These are phyloP conservation scores for Ranitomeya imitator DNA, from an alignment of 2,113 vertebrate species.

Conservation along the genomic window DNA sequence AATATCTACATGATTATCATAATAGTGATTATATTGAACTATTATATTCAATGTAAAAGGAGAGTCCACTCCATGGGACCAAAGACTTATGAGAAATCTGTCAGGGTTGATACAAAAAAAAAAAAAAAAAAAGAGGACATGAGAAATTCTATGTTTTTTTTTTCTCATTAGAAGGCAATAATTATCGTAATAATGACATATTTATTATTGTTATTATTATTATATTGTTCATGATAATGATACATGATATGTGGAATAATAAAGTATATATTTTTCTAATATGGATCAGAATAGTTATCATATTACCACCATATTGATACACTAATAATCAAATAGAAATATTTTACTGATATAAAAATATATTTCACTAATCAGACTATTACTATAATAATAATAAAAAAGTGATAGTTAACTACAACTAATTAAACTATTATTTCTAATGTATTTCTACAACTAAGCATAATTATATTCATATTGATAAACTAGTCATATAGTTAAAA, in stretches of 20 bases:
- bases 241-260: no score
- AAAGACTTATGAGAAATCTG: neutral
- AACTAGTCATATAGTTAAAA: no score
- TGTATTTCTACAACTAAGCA: no score
- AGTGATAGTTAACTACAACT: neutral
- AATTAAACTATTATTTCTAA: neutral
- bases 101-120: neutral
- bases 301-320: no score
- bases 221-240: neutral
- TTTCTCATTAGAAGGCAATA: neutral
- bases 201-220: neutral
- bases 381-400: neutral
- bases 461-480: no score
- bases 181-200: neutral
- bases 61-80: neutral
- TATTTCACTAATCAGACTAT: neutral
- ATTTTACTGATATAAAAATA: neutral
- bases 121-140: neutral
- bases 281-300: no score
- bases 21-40: neutral
- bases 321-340: no score
- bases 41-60: neutral
- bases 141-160: neutral
- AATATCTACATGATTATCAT: neutral
- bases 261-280: no score